phyloP scores from a whole-genome alignment of 2,797 vertebrate species.

The Scomberomorus guttatus region DNA sequence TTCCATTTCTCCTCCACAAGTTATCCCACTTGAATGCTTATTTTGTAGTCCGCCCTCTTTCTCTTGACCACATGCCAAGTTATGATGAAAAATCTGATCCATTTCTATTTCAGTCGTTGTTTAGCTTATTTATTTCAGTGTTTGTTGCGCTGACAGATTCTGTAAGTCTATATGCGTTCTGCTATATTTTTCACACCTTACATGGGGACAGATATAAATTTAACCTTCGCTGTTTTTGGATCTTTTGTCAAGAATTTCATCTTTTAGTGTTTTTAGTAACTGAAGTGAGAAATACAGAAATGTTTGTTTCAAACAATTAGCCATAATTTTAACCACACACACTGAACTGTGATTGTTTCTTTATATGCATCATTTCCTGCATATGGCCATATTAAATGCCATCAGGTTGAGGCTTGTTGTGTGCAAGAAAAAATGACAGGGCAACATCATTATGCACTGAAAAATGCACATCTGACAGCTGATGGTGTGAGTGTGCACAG shows the following conservation, averaged over 20 bases:
- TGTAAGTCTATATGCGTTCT: slow-evolving; percentile 75
- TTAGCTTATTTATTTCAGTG: slow-evolving; percentile 66
- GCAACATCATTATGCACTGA: neutral
- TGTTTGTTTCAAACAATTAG: neutral
- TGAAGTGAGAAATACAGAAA: neutral
- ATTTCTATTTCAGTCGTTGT: slow-evolving; percentile 80
- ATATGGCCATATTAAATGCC: neutral
- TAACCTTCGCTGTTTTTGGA: slow-evolving; percentile 55
- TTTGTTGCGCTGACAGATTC: slow-evolving; percentile 78
- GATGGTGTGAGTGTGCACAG: slow-evolving; percentile 19
- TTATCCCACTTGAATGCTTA: slow-evolving; percentile 35
- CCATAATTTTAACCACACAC: neutral
- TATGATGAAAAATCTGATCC: slow-evolving; percentile 77
- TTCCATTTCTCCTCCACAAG: slow-evolving; percentile 20
- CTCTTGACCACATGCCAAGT: slow-evolving; percentile 57
- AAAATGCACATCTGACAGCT: slow-evolving; percentile 17
- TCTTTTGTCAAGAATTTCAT: slow-evolving; percentile 3
- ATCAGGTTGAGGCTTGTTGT: neutral
- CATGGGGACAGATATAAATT: slow-evolving; percentile 70
- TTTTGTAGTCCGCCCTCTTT: slow-evolving; percentile 28
- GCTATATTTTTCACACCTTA: slow-evolving; percentile 74
- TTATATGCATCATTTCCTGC: neutral
- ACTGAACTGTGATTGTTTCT: slow-evolving; percentile 10
- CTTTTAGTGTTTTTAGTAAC: neutral
- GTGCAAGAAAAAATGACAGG: neutral